These are phyloP conservation scores for Lanius ludovicianus DNA, from an alignment of 2,113 vertebrate species.

Conservation along the genomic window DNA sequence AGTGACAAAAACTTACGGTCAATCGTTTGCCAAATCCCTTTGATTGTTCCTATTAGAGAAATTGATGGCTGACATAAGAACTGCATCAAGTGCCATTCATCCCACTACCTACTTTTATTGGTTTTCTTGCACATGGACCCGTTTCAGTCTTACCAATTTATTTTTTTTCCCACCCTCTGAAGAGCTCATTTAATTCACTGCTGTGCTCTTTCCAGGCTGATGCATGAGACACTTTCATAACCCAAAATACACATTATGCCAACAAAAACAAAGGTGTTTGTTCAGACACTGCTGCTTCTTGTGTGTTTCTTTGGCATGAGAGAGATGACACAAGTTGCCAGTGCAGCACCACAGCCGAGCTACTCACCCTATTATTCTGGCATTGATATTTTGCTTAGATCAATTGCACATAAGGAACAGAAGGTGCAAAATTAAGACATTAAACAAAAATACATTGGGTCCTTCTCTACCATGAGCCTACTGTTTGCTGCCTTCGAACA, in stretches of 20 bases:
- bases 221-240: background rate
- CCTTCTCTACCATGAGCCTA: background rate
- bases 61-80: background rate
- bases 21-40: background rate
- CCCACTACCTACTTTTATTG: background rate
- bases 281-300: background rate
- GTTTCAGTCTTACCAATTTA: background rate
- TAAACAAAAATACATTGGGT: background rate
- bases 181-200: background rate
- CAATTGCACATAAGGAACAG: background rate
- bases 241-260: background rate
- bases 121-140: background rate
- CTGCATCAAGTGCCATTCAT: background rate
- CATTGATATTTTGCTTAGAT: background rate
- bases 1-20: background rate
- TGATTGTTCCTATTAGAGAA: background rate
- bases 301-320: background rate
- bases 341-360: background rate
- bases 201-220: background rate
- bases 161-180: background rate
- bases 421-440: background rate
- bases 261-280: background rate
- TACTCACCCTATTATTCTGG: background rate
- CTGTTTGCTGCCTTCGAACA: background rate
- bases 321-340: background rate